These are phyloP conservation scores for Lipophrys pholis DNA, from an alignment of 2,113 vertebrate genomes.

Conservation along the genomic window DNA sequence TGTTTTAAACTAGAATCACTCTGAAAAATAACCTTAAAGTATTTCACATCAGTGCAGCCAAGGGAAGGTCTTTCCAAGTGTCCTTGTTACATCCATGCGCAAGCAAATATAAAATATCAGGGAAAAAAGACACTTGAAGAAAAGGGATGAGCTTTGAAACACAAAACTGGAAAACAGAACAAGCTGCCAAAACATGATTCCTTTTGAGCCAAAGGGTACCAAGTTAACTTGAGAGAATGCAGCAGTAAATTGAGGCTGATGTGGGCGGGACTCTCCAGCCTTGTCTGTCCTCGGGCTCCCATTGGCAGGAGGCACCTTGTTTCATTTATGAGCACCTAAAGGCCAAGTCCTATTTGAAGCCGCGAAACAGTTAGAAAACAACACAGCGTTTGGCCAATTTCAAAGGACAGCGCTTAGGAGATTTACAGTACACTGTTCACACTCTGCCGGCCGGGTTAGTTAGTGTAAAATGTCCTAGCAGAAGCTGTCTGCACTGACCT, in stretches of 20 bases:
- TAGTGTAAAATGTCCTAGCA: constrained; percentile 7
- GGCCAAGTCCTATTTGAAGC: constrained; percentile 46
- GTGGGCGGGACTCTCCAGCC: constrained; percentile 48
- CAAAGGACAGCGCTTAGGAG: constrained; percentile 52
- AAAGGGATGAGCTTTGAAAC: background rate
- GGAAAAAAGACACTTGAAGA: background rate
- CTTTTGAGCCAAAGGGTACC: constrained; percentile 2
- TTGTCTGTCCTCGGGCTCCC: constrained; percentile 29
- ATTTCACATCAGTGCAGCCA: too few relatives aligned
- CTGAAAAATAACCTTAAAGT: too few relatives aligned
- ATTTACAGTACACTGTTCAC: background rate
- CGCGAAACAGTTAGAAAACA: constrained; percentile 7
- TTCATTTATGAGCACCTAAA: constrained; percentile 50
- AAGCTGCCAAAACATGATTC: background rate
- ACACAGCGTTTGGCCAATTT: constrained; percentile 22
- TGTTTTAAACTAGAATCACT: too few relatives aligned
- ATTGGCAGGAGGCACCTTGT: constrained; percentile 51
- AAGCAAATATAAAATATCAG: background rate
- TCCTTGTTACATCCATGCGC: background rate
- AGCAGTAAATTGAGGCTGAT: constrained; percentile 12
- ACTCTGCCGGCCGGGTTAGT: background rate
- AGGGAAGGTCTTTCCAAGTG: background rate
- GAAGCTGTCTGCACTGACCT: constrained; percentile 12
- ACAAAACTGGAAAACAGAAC: background rate
- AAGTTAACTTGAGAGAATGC: constrained; percentile 2